Conservation (phyloP, 2,113 vertebrate species). For the Hemiprocne comata region DNA sequence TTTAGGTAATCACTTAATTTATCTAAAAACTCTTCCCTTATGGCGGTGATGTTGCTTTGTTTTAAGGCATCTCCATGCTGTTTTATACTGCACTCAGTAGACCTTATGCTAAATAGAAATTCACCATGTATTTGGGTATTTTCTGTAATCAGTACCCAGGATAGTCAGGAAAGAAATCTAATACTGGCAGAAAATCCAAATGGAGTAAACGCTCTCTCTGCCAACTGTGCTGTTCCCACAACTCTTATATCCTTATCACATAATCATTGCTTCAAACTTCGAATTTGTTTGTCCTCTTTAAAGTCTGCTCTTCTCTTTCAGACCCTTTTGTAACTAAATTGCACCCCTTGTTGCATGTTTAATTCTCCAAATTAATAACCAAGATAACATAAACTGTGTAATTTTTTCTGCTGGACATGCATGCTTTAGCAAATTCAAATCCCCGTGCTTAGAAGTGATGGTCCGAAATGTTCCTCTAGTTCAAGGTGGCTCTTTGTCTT, state of each 20-base stretch:
- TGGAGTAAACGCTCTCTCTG: not conserved
- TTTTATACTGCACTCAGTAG: not conserved
- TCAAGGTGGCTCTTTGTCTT: not conserved
- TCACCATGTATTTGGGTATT: not conserved
- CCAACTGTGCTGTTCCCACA: not conserved
- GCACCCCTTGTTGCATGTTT: conserved; percentile 21
- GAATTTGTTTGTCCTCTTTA: conserved; percentile 15
- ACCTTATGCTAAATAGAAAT: not conserved
- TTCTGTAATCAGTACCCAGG: not conserved
- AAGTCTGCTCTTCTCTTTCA: conserved; percentile 8
- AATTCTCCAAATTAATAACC: conserved; percentile 26
- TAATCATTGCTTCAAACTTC: conserved; percentile 22
- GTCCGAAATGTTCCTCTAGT: conserved; percentile 1
- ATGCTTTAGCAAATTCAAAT: not conserved
- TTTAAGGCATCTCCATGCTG: not conserved
- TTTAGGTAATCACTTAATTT: not conserved
- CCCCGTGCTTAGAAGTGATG: not conserved
- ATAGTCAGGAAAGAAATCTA: not conserved
- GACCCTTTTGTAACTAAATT: conserved; percentile 34
- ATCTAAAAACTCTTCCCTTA: not conserved
- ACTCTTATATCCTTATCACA: not conserved
- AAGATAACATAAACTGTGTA: not conserved
- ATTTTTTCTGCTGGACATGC: conserved; percentile 7
- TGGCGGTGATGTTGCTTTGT: not conserved
- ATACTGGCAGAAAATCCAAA: not conserved